Evolutionary conservation across 2,888 invertebrate genomes (phyloP).

Genomic region (Epirrhoe alternata): DNA sequence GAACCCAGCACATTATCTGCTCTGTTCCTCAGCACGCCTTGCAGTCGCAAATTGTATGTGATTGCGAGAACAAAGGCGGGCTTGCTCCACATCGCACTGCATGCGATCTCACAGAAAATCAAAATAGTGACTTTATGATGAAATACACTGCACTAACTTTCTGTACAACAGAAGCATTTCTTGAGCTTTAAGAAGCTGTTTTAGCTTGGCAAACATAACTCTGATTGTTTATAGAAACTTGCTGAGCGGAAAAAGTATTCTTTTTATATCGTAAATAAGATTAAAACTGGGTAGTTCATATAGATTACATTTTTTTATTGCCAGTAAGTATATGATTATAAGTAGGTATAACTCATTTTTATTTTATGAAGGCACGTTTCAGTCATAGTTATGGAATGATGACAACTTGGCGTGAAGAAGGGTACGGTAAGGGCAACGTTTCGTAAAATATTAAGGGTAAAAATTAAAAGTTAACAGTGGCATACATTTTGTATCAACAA

Average conservation of each 20-base stretch:
- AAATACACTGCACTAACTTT: constrained; percentile 2
- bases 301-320: too few relatives aligned
- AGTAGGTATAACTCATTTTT: too few relatives aligned
- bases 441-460: too few relatives aligned
- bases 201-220: constrained; percentile 1
- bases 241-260: background rate
- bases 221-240: background rate
- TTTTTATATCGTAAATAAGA: background rate
- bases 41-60: constrained; percentile 48
- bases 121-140: constrained; percentile 15
- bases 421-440: too few relatives aligned
- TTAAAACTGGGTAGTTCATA: background rate
- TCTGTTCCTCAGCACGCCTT: constrained; percentile 36
- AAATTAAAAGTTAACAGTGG: background rate
- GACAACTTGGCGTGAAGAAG: too few relatives aligned
- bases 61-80: constrained; percentile 50
- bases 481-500: constrained; percentile 22
- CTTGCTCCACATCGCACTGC: constrained; percentile 25
- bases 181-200: constrained; percentile 5
- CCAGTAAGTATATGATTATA: too few relatives aligned
- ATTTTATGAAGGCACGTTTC: too few relatives aligned
- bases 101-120: constrained; percentile 15
- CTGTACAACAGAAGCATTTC: constrained; percentile 11
- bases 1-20: constrained; percentile 32
- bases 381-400: too few relatives aligned